Conservation (phyloP, 35 echinoderm and acorn worm genomes). For the Lytechinus variegatus region DNA sequence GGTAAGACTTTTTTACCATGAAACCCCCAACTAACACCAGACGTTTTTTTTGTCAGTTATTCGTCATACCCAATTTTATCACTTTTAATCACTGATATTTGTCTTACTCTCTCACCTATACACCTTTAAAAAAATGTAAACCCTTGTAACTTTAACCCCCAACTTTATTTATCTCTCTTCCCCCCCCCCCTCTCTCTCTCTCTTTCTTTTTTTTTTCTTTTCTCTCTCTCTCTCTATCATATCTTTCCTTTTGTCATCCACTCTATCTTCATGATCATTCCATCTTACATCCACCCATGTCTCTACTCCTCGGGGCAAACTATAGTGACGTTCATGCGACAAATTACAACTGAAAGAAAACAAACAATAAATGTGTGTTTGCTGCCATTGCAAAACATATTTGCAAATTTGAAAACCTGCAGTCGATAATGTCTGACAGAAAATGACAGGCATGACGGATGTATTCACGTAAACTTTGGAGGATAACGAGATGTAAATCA, state of each 20-base stretch:
- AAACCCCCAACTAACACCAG: too few relatives aligned
- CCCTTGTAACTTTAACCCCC: too few relatives aligned
- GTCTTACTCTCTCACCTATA: too few relatives aligned
- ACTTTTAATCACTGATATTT: too few relatives aligned
- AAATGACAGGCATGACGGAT: background rate
- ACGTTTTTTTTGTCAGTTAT: too few relatives aligned
- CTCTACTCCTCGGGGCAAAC: background rate
- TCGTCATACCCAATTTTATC: too few relatives aligned
- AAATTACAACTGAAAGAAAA: conserved; percentile 27
- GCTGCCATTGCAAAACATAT: background rate
- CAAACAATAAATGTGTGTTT: conserved; percentile 16
- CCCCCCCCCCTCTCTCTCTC: background rate
- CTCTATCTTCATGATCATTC: too few relatives aligned
- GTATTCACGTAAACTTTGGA: background rate
- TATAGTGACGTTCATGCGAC: conserved; percentile 20
- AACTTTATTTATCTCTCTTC: background rate
- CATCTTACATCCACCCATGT: background rate
- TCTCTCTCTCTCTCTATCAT: background rate
- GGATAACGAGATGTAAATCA: too few relatives aligned
- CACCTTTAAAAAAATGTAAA: too few relatives aligned
- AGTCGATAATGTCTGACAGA: background rate
- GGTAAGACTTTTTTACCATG: too few relatives aligned
- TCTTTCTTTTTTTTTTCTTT: background rate
- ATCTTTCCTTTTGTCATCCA: background rate
- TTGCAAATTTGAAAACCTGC: conserved; percentile 18